Evolutionary conservation across 1,140 invertebrate genomes (phyloP), one percentile per base, ranked within the genome.

Genomic region (Coelopa frigida): DNA sequence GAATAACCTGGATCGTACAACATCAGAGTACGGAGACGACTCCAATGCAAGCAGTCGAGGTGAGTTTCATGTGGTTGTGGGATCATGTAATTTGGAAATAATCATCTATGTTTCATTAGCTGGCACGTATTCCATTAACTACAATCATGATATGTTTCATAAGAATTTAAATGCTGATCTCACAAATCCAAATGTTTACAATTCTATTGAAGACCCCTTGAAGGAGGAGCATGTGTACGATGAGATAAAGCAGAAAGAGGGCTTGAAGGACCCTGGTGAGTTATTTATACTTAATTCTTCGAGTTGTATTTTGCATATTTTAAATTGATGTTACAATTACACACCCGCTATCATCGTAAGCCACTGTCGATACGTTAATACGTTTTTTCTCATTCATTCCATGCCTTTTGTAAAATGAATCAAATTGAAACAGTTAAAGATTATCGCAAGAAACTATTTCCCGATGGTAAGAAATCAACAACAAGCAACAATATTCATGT

Each of bases 201-300:
- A 90, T 48, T 83, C 79, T 53, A 83, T 87, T 48, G 83, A 86
- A 33, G 82, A 84, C 50, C 35, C 55, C 1, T 71, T 81, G 36
- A 78, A 81, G 31, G 76, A 81, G 39, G 88, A 93, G 52, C 89
- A 93, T 61, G 79, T 93, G 1, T 94, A 94, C 59, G 89, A 92
- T 68, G 90, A 94, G 71, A 91, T 94, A 46, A 91, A 91, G 61
- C 84, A 87, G 21, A 89, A 89, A 50, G 82, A 83, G 42, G 73
- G 61, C 5, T 69, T 61, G 32, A 74, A 74, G 44, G 72, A 74
- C 61, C 68, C 71, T 32, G 73, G 72, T 75, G 58, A 57, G 66
- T 56, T 27, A 18, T 32, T 20, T n/a, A n/a, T n/a, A n/a, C n/a
- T n/a, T n/a, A n/a, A n/a, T n/a, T n/a, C n/a, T n/a, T n/a, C n/a